Conservation (phyloP, 1,140 invertebrate genomes). For the Rhagoletis zephyria region DNA sequence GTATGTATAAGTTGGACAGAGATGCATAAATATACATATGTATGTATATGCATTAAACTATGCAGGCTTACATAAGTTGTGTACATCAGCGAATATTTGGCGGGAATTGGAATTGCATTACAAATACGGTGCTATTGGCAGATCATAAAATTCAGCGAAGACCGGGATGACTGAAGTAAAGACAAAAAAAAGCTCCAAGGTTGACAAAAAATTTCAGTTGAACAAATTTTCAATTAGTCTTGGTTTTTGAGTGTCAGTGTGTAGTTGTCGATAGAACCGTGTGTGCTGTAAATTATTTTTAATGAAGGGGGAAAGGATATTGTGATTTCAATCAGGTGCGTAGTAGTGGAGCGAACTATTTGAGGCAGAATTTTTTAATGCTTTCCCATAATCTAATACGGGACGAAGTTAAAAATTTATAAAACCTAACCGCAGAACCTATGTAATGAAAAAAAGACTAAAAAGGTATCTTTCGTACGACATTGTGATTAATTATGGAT, state of each 20-base stretch:
- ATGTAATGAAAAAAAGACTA: too few relatives aligned
- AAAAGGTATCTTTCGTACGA: too few relatives aligned
- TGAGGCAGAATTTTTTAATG: not conserved
- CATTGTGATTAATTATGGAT: too few relatives aligned
- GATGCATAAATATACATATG: not conserved
- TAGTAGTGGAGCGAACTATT: not conserved
- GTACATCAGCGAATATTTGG: not conserved
- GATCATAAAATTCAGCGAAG: not conserved
- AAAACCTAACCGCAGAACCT: too few relatives aligned
- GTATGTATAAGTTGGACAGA: too few relatives aligned
- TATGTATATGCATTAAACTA: not conserved
- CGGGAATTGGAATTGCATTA: not conserved
- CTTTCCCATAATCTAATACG: too few relatives aligned
- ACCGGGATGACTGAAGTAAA: not conserved
- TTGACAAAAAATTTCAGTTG: not conserved
- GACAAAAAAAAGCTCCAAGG: not conserved
- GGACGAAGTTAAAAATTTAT: too few relatives aligned
- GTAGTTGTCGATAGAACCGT: not conserved
- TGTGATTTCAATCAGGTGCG: not conserved
- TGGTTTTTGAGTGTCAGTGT: conserved; percentile 2
- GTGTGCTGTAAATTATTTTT: not conserved
- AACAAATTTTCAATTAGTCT: conserved; percentile 16
- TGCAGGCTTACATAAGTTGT: not conserved
- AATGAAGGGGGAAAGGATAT: not conserved
- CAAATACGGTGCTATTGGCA: not conserved